Percentiles rank a stretch among this genome's conserved stretches.
These are phyloP conservation scores for Tuberolachnus salignus DNA, from an alignment of 2,888 invertebrate genomes.

Conservation along the genomic window DNA sequence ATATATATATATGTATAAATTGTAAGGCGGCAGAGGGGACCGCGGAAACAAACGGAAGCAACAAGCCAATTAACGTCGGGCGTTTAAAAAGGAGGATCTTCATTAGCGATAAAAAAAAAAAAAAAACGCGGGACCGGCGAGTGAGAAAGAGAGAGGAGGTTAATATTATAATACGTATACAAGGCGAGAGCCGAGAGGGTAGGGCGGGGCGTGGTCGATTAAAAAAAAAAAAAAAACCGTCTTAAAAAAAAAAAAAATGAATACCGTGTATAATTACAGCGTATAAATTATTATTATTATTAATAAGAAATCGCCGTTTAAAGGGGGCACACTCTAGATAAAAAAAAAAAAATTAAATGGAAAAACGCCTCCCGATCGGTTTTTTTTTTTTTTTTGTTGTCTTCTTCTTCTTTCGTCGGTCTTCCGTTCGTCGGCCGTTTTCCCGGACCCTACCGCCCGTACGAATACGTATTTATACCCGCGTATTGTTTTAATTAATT, in stretches of 20 bases:
- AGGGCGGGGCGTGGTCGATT: conserved; percentile 48
- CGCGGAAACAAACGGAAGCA: conserved; percentile 51
- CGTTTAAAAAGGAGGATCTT: conserved; percentile 55
- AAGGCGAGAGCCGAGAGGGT: conserved; percentile 12
- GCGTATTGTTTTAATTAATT: background rate
- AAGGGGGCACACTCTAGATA: background rate
- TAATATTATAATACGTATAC: too few species aligned
- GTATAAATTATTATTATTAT: too few species aligned
- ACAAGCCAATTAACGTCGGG: conserved; percentile 54
- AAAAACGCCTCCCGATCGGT: conserved; percentile 45
- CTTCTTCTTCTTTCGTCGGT: background rate
- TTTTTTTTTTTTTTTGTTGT: background rate
- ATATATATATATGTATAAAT: background rate
- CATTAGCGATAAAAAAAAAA: conserved; percentile 50
- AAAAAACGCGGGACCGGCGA: background rate
- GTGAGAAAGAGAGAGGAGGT: background rate
- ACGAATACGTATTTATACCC: background rate
- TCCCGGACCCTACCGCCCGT: background rate
- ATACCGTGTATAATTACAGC: conserved; percentile 37
- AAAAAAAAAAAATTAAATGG: background rate
- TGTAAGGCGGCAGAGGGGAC: background rate
- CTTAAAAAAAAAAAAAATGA: conserved; percentile 9
- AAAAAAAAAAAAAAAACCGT: conserved; percentile 25
- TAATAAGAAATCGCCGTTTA: conserved; percentile 15
- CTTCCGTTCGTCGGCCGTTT: background rate